Percentiles rank a stretch among this genome's conserved stretches.
These are phyloP conservation scores for Sphinx pinastri DNA, from an alignment of 2,888 invertebrate species.

Conservation along the genomic window DNA sequence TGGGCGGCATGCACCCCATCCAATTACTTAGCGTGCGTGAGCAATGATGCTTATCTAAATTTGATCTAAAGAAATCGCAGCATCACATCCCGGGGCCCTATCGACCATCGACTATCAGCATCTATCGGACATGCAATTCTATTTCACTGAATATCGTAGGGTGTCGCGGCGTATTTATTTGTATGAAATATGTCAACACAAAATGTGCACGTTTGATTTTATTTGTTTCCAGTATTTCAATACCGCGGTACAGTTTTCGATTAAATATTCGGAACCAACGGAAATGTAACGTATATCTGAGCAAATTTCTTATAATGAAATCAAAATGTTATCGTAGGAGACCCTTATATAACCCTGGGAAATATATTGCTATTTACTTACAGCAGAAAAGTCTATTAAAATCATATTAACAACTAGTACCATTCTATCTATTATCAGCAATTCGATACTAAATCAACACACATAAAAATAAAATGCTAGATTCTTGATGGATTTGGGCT, in stretches of 20 bases:
- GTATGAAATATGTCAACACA: neutral
- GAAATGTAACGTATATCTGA: neutral
- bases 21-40: constrained; percentile 77
- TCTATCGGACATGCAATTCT: constrained; percentile 53
- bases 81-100: constrained; percentile 45
- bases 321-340: too few species aligned
- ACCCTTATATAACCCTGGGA: too few species aligned
- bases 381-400: neutral
- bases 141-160: constrained; percentile 40
- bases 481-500: constrained; percentile 46
- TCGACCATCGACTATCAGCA: constrained; percentile 28
- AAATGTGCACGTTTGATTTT: neutral
- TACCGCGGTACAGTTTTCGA: neutral
- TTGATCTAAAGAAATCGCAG: constrained; percentile 71
- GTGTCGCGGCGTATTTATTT: neutral
- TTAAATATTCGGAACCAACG: neutral
- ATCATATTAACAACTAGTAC: neutral
- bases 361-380: neutral
- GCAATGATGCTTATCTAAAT: constrained; percentile 71
- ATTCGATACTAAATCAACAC: constrained; percentile 63
- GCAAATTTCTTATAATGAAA: too few species aligned
- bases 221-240: neutral
- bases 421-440: constrained; percentile 39
- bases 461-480: constrained; percentile 56
- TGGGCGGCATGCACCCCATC: constrained; percentile 62